Percentiles rank a stretch among this genome's conserved stretches.
phyloP scores from a whole-genome alignment of 2,888 invertebrate genomes.

The Cotesia congregata region DNA sequence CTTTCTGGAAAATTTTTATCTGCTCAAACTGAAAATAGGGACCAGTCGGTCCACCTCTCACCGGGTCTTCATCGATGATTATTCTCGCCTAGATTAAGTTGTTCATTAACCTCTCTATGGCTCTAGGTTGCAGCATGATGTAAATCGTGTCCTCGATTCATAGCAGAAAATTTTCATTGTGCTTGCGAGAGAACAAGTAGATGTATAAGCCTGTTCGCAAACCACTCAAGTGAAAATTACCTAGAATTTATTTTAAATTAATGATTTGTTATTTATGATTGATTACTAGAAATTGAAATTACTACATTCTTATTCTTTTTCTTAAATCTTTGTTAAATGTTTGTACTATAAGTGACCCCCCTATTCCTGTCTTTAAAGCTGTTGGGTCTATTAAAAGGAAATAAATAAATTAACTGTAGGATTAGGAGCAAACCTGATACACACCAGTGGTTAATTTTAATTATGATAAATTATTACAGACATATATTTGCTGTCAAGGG shows the following conservation, averaged over 20 bases:
- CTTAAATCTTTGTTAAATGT: no score
- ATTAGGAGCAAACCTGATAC: slow-evolving; percentile 96
- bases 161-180: slow-evolving; percentile 87
- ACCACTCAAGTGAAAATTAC: slow-evolving; percentile 93
- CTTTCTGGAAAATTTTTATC: slow-evolving; percentile 80
- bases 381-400: slow-evolving; percentile 16
- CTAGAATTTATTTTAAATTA: slow-evolving; percentile 65
- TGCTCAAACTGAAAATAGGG: slow-evolving; percentile 90
- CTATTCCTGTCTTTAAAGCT: no score
- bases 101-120: slow-evolving; percentile 77
- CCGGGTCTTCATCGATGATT: slow-evolving; percentile 88
- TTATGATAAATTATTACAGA: no score
- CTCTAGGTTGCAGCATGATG: slow-evolving; percentile 83
- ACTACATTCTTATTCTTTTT: no score
- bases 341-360: no score
- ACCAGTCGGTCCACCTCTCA: slow-evolving; percentile 77
- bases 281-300: no score
- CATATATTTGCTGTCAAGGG: no score
- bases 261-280: no score
- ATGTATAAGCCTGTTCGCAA: slow-evolving; percentile 96
- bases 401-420: slow-evolving; percentile 82
- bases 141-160: slow-evolving; percentile 98
- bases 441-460: slow-evolving; percentile 61
- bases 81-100: slow-evolving; percentile 91
- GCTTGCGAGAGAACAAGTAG: slow-evolving; percentile 88